Evolutionary conservation across 2,797 vertebrate genomes (phyloP).

Genomic region (Podarcis lilfordi): DNA sequence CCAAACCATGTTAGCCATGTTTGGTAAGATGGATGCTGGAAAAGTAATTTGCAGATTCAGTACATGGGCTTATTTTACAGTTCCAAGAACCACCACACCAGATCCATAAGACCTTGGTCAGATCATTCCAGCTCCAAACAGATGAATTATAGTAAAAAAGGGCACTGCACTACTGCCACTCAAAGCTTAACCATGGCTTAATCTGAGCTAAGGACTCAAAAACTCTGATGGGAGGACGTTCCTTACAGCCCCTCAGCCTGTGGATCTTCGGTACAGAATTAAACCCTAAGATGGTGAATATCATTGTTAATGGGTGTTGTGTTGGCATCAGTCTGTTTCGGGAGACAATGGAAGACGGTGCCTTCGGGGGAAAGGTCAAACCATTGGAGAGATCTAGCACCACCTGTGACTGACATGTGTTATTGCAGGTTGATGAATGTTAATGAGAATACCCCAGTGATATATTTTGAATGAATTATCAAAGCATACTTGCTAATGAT

Average conservation of each 20-base stretch:
- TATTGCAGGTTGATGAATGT: neutral
- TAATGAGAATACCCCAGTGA: neutral
- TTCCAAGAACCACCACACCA: neutral
- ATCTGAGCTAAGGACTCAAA: neutral
- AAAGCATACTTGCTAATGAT: neutral
- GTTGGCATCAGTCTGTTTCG: too few species aligned
- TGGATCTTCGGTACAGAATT: neutral
- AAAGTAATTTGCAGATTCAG: neutral
- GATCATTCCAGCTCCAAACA: neutral
- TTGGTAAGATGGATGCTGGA: neutral
- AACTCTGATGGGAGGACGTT: too few species aligned
- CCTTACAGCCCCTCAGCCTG: neutral
- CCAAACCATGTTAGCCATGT: neutral
- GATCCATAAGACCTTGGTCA: neutral
- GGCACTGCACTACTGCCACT: too few species aligned
- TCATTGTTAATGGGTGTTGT: too few species aligned
- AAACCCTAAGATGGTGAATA: neutral
- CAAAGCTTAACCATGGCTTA: neutral
- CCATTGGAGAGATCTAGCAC: too few species aligned
- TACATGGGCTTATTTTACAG: neutral
- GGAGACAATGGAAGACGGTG: too few species aligned
- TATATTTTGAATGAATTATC: neutral
- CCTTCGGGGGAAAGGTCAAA: too few species aligned
- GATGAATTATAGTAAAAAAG: neutral
- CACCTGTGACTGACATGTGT: too few species aligned